Base-by-base conservation (phyloP, 2,888 invertebrate genomes). In the Ferrisia virgata region DNA sequence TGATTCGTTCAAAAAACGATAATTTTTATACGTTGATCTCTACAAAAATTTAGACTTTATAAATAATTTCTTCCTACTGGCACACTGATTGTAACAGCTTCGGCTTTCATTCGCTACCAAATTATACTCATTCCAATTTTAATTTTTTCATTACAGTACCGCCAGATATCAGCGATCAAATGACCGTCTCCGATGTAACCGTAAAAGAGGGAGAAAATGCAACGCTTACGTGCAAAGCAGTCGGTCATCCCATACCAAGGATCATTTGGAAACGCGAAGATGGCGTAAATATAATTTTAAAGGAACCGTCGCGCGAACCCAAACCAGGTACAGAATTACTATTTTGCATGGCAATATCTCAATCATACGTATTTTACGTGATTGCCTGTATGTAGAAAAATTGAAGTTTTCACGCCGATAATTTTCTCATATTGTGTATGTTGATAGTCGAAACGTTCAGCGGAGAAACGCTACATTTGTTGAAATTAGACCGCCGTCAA, bases 401-500 rank as follows among this genome's bases (percentile, higher is more conserved):
- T n/a, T 47, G 28, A 64, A 64, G 8, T 28, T 28, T 28, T 64
- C 58, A 64, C 58, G 18, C 18, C 25, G 28, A 64, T 28, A 64
- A 25, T 28, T 25, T 64, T 53, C 18, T 47, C 9, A n/a, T n/a
- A n/a, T 47, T 18, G 36, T 8, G 4, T 64, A 25, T 28, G 58
- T 47, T 11, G 13, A 69, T 79, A 85, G 86, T 84, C 33, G 86
- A 86, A 40, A 84, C 58, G 72, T 84, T 84, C 89, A 94, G 93
- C 87, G 96, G 96, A 86, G 93, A 93, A 86, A 90, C 91, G 85
- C 89, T 95, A 87, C 91, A 92, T 86, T 92, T 97, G 87, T 91
- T 94, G 90, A 93, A 94, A 86, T 92, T 96, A 87, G 95, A 96
- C 88, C 91, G 96, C 82, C 92, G 94, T 87, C 96, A 97, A 90